A percentile compares a stretch with the other conserved stretches of the same genome.
phyloP scores from a whole-genome alignment of 2,797 vertebrate genomes.

The Vireo griseus region DNA sequence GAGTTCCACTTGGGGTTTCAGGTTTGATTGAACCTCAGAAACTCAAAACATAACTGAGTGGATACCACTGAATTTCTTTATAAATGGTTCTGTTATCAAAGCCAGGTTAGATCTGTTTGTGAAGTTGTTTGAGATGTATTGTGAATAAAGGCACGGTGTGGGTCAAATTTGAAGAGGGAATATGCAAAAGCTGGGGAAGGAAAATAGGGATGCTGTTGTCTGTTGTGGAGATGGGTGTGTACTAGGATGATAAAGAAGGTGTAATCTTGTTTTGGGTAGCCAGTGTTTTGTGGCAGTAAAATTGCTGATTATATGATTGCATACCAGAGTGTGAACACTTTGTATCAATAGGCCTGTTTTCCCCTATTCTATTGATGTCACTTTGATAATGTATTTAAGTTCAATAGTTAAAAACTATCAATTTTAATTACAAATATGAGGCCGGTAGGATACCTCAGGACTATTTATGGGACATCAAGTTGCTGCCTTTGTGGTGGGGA shows the following conservation, averaged over 20 bases:
- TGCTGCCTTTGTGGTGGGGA: not conserved
- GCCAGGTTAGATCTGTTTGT: not conserved
- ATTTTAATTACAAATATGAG: not conserved
- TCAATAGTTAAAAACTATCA: not conserved
- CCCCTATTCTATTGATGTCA: not conserved
- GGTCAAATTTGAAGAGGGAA: not conserved
- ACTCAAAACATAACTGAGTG: constrained; percentile 12
- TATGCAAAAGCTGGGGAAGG: not conserved
- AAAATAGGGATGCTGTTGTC: not conserved
- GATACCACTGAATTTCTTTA: constrained; percentile 1
- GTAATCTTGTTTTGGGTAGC: not conserved
- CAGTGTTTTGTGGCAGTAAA: not conserved
- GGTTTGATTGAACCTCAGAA: constrained; percentile 10
- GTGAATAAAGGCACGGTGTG: not conserved
- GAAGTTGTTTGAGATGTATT: not conserved
- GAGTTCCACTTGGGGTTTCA: constrained; percentile 13
- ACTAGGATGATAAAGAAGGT: not conserved
- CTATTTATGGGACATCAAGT: not conserved
- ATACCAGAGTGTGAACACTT: not conserved
- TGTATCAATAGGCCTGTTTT: not conserved
- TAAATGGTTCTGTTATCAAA: not conserved
- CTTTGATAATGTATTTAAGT: not conserved
- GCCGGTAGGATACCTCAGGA: not conserved
- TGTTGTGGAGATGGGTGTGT: not conserved
- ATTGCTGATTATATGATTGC: not conserved